Evolutionary conservation across 2,113 vertebrate genomes (phyloP), one percentile per base, ranked within the genome.

Genomic region (Malurus melanocephalus): DNA sequence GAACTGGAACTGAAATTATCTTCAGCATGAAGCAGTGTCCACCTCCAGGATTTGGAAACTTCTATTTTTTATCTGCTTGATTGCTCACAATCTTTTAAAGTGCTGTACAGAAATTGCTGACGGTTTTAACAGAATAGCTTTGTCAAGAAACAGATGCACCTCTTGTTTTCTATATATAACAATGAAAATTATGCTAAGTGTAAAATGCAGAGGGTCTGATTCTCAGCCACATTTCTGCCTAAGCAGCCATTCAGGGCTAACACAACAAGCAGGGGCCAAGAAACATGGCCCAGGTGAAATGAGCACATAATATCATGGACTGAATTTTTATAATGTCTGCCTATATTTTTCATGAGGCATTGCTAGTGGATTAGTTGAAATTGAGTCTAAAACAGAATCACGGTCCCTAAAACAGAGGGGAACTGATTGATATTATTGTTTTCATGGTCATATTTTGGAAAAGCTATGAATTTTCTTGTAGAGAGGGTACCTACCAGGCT

Each of bases 261-360:
- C 3, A 23, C 15, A 42, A n/a, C 0, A 12, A 1, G 1, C 4
- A 48, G 27, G 10, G 42, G 65, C n/a, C 6, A 53, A 11, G 30
- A 10, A 62, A 12, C 21, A 48, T 26, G 8, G 2, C 13, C 62
- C 16, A 60, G 21, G 22, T 51, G n/a, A 78, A 88, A 80, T 7
- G 2, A 2, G 3, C n/a, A 30, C 4, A 7, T 35, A 77, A 7
- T 43, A 55, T 21, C 61, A 60, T 6, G 7, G 21, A 52, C 8
- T 56, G 48, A 5, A 32, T 32, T 28, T 72, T 69, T 55, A 20
- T 30, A 0, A 0, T 23, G 4, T 55, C 13, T 83, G 14, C 9
- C 33, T 53, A 26, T 0, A 1, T 8, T 71, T 78, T 74, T 51
- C 20, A 42, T 16, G 7, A 8, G 19, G 5, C 32, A 26, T 46